A percentile compares a stretch with the other conserved stretches of the same genome.
Conservation (phyloP, 1,140 invertebrate species). For the Mycetomoellerius zeteki region DNA sequence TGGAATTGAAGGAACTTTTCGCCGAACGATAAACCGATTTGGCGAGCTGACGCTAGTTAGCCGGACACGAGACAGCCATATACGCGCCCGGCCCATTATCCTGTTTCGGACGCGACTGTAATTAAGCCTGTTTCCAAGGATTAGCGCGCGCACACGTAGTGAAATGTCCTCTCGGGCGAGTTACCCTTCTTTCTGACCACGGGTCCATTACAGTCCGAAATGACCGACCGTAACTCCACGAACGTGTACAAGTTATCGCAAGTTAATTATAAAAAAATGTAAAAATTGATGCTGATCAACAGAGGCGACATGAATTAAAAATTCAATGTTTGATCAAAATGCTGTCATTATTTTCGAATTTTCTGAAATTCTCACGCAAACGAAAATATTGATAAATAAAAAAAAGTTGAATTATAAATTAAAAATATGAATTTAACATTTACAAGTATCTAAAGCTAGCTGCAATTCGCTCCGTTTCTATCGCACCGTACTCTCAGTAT, state of each 20-base stretch:
- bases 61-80: conserved; percentile 84
- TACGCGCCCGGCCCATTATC: conserved; percentile 79
- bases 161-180: conserved; percentile 28
- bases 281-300: conserved; percentile 12
- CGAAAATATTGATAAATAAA: not conserved
- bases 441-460: not conserved
- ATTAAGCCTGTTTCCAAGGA: conserved; percentile 84
- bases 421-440: not conserved
- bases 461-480: not conserved
- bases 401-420: not conserved
- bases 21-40: conserved; percentile 84
- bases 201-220: conserved; percentile 59
- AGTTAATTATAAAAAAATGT: conserved; percentile 33
- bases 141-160: conserved; percentile 70
- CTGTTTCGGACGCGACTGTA: conserved; percentile 78
- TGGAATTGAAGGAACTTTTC: conserved; percentile 82
- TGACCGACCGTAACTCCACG: conserved; percentile 26
- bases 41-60: conserved; percentile 82
- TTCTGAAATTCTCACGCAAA: not conserved
- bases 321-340: not conserved
- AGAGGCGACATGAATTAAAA: not conserved
- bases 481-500: not conserved
- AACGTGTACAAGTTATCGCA: not conserved
- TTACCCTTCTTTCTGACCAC: conserved; percentile 65
- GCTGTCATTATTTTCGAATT: not conserved